These are phyloP conservation scores for Balanococcus diminutus DNA, from an alignment of 2,888 invertebrate genomes.

Conservation along the genomic window DNA sequence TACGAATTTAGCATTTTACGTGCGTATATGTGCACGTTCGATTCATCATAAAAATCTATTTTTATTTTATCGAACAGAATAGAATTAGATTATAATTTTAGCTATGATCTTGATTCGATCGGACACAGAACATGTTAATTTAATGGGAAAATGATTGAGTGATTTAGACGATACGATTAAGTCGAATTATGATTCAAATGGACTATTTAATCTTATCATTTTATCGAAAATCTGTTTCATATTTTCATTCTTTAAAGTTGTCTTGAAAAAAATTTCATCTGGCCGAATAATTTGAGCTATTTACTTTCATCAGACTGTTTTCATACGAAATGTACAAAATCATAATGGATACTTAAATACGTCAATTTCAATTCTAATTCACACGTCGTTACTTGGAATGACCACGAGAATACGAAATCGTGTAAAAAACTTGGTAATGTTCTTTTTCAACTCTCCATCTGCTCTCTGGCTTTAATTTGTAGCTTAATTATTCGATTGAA, in stretches of 20 bases:
- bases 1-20: neutral
- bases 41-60: constrained; percentile 11
- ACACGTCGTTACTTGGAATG: neutral
- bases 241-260: too few species aligned
- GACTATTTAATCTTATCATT: neutral
- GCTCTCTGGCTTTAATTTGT: neutral
- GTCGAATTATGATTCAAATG: neutral
- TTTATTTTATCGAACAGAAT: neutral
- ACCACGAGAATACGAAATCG: neutral
- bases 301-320: too few species aligned
- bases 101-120: neutral
- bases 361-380: neutral
- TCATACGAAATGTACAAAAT: neutral
- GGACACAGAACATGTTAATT: neutral
- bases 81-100: constrained; percentile 2
- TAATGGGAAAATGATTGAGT: neutral
- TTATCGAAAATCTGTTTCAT: neutral
- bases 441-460: neutral
- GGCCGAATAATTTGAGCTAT: too few species aligned
- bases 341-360: neutral
- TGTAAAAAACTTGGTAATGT: neutral
- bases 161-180: neutral
- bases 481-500: too few species aligned
- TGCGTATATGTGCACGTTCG: neutral
- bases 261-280: too few species aligned